phyloP scores from a whole-genome alignment of 2,113 vertebrate species.

The Pluvialis apricaria region DNA sequence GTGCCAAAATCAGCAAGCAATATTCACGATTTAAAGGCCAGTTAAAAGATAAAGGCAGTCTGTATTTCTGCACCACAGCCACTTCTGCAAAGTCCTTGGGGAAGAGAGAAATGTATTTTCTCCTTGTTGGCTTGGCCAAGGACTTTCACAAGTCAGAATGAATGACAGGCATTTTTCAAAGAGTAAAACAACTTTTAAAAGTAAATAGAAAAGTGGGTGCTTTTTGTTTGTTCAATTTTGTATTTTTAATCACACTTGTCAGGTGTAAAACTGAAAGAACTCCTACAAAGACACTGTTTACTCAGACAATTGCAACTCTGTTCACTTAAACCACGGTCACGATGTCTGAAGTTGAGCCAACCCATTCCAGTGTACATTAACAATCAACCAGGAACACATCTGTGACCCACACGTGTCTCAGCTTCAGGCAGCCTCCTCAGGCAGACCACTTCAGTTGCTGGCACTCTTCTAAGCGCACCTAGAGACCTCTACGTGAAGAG shows the following conservation, averaged over 20 bases:
- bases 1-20: constrained; percentile 32
- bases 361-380: background rate
- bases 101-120: constrained; percentile 5
- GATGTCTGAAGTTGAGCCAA: background rate
- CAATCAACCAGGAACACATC: background rate
- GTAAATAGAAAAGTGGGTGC: background rate
- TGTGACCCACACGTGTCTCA: background rate
- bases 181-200: background rate
- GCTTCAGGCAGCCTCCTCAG: background rate
- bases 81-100: background rate
- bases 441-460: background rate
- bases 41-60: constrained; percentile 10
- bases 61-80: constrained; percentile 1
- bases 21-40: background rate
- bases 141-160: background rate
- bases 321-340: background rate
- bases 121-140: background rate
- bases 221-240: background rate
- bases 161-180: background rate
- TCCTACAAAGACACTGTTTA: background rate
- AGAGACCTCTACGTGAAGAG: background rate
- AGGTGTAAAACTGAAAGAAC: background rate
- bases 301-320: background rate
- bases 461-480: background rate
- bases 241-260: background rate